phyloP scores from a whole-genome alignment of 2,888 invertebrate species.

The Meandrusa payeni region DNA sequence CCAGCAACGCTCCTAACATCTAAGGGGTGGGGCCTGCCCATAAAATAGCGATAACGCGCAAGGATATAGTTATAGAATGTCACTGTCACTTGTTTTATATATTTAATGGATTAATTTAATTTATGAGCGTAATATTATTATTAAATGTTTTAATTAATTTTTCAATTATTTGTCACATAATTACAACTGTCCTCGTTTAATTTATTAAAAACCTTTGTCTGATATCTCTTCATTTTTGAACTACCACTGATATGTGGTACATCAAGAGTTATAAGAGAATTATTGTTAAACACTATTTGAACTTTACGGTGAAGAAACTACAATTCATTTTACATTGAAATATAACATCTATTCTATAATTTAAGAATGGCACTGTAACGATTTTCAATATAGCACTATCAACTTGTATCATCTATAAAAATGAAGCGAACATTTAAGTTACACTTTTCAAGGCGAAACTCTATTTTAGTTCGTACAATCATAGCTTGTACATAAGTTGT shows the following conservation, averaged over 20 bases:
- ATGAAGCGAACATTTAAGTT: slow-evolving; percentile 18
- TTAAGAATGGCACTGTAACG: slow-evolving; percentile 17
- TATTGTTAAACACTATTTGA: neutral
- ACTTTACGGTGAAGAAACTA: neutral
- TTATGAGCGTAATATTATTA: no score
- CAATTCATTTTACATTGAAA: neutral
- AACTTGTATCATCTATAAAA: slow-evolving; percentile 22
- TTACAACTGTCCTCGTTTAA: no score
- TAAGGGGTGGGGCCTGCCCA: no score
- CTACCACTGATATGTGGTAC: slow-evolving; percentile 12
- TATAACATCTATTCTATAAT: slow-evolving; percentile 12
- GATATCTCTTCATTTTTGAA: slow-evolving; percentile 10
- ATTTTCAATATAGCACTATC: slow-evolving; percentile 23
- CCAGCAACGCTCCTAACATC: no score
- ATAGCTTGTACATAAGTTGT: neutral
- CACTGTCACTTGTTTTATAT: no score
- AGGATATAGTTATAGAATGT: no score
- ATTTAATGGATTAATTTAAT: no score
- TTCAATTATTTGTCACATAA: no score
- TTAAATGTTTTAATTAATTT: no score
- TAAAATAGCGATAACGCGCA: no score
- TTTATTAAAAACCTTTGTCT: no score
- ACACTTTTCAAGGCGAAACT: slow-evolving; percentile 7
- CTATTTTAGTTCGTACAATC: slow-evolving; percentile 9
- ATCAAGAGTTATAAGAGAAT: slow-evolving; percentile 12